Base-by-base conservation (phyloP, 2,113 vertebrate genomes). In the Psophia crepitans region DNA sequence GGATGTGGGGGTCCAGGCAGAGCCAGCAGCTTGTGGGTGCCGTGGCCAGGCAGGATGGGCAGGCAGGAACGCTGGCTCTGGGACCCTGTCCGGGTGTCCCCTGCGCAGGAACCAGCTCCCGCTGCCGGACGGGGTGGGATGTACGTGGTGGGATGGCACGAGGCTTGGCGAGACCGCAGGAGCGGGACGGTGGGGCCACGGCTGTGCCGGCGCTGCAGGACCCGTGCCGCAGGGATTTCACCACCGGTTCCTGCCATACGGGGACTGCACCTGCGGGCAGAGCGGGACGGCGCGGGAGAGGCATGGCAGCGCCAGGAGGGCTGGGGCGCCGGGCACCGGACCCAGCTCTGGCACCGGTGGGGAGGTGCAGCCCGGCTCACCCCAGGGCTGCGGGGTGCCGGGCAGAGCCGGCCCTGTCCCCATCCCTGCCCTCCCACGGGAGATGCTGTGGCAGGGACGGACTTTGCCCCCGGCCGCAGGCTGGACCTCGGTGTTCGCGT, bases 231-330 rank as follows among this genome's bases (percentile, higher is more conserved):
- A 11, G 57, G 53, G 57, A 84, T 83, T 64, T 96, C 98, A 98
- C 97, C 98, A 98, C 57, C 98, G 95, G 15, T 81, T 97, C 94
- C 97, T 97, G 96, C 88, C 69, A 44, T 98, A 98, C 0, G 96
- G 98, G 88, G 98, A 98, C 84, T 97, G 98, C 89, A 94, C 93
- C 98, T 98, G 97, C 4, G 75, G 96, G 94, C 81, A 97, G 65
- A 97, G 79, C 9, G 0, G 87, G 74, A 68, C 18, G 35, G 54
- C 12, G 12, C 53, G 2, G 44, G 26, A 12, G 17, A 54, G 41
- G 37, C 37, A 49, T 17, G 49, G 33, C 5, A 35, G 39, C 2
- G 12, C 58, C 44, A 82, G 78, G 35, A 0, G 44, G 5, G 35
- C 33, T 16, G 4, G 3, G 8, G 86, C 56, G 64, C 1, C 2